phyloP scores from a whole-genome alignment of 1,140 invertebrate species.

The Aphis craccivora region DNA sequence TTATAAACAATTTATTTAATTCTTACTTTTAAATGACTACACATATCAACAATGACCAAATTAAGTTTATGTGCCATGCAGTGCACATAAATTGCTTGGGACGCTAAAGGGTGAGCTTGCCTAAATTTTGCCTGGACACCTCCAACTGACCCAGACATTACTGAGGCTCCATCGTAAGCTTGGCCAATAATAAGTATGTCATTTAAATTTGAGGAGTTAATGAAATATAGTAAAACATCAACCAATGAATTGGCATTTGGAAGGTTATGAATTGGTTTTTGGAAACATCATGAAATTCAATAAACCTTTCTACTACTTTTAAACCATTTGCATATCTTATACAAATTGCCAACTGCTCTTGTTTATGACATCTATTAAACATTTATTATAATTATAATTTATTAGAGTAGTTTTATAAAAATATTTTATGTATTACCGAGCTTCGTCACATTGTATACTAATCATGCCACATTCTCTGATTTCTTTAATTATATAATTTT shows the following conservation, averaged over 20 bases:
- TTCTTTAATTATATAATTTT: not conserved
- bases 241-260: not conserved
- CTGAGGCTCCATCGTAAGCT: not conserved
- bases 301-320: not conserved
- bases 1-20: not conserved
- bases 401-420: not conserved
- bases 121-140: not conserved
- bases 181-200: not conserved
- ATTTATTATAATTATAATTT: not conserved
- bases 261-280: no score
- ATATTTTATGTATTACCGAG: not conserved
- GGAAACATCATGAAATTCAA: not conserved
- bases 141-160: not conserved
- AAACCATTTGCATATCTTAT: not conserved
- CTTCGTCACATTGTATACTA: not conserved
- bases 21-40: not conserved
- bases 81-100: not conserved
- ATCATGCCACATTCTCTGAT: not conserved
- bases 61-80: not conserved
- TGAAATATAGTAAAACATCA: not conserved
- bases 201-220: not conserved
- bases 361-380: not conserved
- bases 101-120: not conserved
- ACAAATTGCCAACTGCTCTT: not conserved
- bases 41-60: not conserved